Base-by-base conservation (phyloP, 2,888 invertebrate species). In the Sinhomidia bicolor region DNA sequence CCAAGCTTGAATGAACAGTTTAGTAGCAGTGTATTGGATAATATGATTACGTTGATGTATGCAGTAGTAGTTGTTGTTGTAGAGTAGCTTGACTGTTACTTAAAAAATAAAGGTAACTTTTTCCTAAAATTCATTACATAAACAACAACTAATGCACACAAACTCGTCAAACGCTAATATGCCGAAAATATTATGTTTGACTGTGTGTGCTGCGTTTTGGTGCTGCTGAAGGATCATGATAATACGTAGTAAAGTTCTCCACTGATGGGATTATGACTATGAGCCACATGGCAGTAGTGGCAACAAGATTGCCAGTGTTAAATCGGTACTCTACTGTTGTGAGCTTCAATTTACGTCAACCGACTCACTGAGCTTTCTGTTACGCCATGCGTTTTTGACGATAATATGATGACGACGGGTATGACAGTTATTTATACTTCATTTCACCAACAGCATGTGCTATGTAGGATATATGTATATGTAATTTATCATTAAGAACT, bases 301-400 rank as follows among this genome's bases (percentile, higher is more conserved):
- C 51, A 85, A 85, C 78, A 85, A 62, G 65, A 85, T 85, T 85
- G 85, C 65, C 79, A 78, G 51, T 78, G 65, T 79, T 78, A 78
- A 84, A 60, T 85, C 65, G 85, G 57, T 41, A 65, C 20, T n/a
- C n/a, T n/a, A 79, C 78, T 79, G 85, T 78, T 79, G 85, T 65
- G 85, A 85, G 79, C 79, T 74, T 62, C 85, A 85, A 85, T 78
- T 78, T 79, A 85, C 71, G 85, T 85, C 85, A 85, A 79, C 79
- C 78, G 65, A 78, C 7, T 85, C 65, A 85, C 65, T 85, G 85
- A 78, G 76, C 74, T 76, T 74, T 62, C 32, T 62, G 76, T 44
- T 76, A 29, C 60, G 84, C 76, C 76, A 57, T 57, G 74, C 83
- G 36, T 83, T 51, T 83, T 41, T 83, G 83, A 74, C 41, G 71